These are phyloP conservation scores for Microctonus aethiopoides DNA, from an alignment of 2,888 invertebrate genomes.

Conservation along the genomic window DNA sequence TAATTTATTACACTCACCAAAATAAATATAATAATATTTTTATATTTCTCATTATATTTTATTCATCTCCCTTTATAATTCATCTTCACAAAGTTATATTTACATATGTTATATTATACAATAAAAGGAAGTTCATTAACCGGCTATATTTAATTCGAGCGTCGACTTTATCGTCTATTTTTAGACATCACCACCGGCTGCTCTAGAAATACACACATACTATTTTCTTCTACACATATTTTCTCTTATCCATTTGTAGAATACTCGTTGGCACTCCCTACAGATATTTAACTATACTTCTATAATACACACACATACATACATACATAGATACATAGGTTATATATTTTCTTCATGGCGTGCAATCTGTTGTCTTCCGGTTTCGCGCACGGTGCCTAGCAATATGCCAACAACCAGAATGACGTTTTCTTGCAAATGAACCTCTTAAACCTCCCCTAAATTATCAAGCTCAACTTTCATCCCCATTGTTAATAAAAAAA, in stretches of 20 bases:
- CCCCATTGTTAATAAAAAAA: neutral
- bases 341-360: constrained; percentile 16
- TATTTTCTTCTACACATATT: neutral
- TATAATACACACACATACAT: constrained; percentile 2
- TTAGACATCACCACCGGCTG: constrained; percentile 50
- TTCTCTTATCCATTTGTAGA: neutral
- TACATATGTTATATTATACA: constrained; percentile 40
- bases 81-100: neutral
- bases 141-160: constrained; percentile 62
- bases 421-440: constrained; percentile 8
- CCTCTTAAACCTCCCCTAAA: neutral
- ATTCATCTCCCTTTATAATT: neutral
- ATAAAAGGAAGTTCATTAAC: constrained; percentile 60
- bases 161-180: constrained; percentile 60
- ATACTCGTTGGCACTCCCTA: too few species aligned
- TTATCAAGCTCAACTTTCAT: neutral
- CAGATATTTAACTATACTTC: neutral
- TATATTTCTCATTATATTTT: neutral
- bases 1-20: too few species aligned
- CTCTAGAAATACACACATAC: constrained; percentile 60
- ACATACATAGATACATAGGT: constrained; percentile 11
- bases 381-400: constrained; percentile 18
- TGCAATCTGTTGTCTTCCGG: constrained; percentile 34
- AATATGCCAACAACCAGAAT: constrained; percentile 13
- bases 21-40: too few species aligned